Base-by-base conservation (phyloP, 2,797 vertebrate genomes). In the Thaleichthys pacificus region DNA sequence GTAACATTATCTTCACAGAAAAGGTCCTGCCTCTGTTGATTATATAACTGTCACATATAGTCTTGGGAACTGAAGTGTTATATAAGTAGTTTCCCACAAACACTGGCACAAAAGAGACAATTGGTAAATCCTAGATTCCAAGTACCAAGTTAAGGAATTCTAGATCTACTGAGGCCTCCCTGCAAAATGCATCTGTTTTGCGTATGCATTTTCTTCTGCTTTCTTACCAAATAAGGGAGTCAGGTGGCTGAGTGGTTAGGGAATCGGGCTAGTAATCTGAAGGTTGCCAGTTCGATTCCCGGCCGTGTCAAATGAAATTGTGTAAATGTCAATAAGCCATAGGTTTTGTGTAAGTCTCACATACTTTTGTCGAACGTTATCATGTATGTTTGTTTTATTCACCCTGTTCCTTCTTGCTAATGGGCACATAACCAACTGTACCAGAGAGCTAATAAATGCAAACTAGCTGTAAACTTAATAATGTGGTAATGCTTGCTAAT, bases 1-100 rank as follows among this genome's bases (percentile, higher is more conserved):
- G 72, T 73, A 78, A 82, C 77, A 80, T 69, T 81, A 89, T 92
- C 87, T 90, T 66, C 83, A 82, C 82, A 75, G 75, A 69, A 80
- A 87, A 72, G 70, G 77, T 76, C 28, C 85, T 82, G 84, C 61
- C 68, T 58, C 64, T 65, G 65, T 76, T 68, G 86, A 90, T 89
- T 88, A 86, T 76, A 70, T 76, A 91, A 90, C 85, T 1, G 88
- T 74, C 83, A 69, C 49, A 73, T 70, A 19, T 6, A 26, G 42
- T 72, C 32, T 32, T 56, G 61, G 62, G 58, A 57, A 74, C 30
- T 17, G 61, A 22, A 15, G 62, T 15, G 58, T 28, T 2, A 42
- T 21, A 30, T 35, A 19, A 22, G 57, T 42, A 11, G 21, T 68
- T 75, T 75, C 54, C 42, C 51, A 47, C n/a, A 42, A 66, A 70